These are phyloP conservation scores for Aphis gossypii DNA, from an alignment of 1,140 invertebrate genomes.

Conservation along the genomic window DNA sequence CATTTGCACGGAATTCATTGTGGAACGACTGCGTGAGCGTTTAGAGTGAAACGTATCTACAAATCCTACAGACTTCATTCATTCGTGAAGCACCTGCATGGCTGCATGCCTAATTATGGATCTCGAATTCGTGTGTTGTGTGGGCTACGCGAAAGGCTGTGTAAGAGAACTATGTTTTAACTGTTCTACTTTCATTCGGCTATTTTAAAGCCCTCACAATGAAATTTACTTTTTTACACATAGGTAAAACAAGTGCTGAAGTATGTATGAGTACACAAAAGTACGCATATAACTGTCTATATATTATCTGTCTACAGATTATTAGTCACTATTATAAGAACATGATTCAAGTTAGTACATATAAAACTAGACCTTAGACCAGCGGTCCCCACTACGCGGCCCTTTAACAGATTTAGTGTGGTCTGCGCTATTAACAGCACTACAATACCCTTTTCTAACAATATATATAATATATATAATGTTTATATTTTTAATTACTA, in stretches of 20 bases:
- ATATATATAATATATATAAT: no score
- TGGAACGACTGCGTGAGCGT: conserved; percentile 29
- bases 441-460: no score
- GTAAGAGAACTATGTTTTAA: not conserved
- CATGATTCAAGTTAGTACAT: no score
- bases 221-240: not conserved
- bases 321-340: no score
- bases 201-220: not conserved
- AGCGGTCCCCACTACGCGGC: no score
- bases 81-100: conserved; percentile 33
- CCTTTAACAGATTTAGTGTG: no score
- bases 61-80: not conserved
- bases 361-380: no score
- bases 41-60: conserved; percentile 22
- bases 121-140: conserved; percentile 31
- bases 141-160: conserved; percentile 1
- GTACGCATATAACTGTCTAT: not conserved
- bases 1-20: conserved; percentile 12
- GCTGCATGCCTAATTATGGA: conserved; percentile 48
- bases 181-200: not conserved
- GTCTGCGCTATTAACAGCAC: no score
- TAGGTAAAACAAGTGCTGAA: not conserved
- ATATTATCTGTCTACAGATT: not conserved
- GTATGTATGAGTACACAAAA: not conserved
- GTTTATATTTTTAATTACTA: no score